Evolutionary conservation across 2,888 invertebrate species (phyloP), one percentile per base, ranked within the genome.

Genomic region (Tricholauxania praeusta): DNA sequence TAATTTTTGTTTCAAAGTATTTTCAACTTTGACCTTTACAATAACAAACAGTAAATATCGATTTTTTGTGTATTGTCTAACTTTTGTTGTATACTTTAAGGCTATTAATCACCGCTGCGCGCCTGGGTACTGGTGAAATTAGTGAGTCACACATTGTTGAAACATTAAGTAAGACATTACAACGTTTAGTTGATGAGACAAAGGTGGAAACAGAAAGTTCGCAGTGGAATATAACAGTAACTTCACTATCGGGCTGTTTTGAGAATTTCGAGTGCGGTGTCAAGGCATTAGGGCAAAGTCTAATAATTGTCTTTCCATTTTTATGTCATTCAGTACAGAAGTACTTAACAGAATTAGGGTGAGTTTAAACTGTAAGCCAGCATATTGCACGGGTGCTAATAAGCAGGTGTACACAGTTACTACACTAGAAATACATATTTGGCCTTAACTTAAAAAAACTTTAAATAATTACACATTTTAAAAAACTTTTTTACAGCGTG

Each of bases 211-310:
- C 78, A 2, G 82, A 82, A 60, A 74, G 73, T 12, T 62, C 75
- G 1, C 71, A 74, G 15, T 80, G 80, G 48, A 86, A 86, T 68
- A 71, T 78, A 39, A 73, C 79, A 0, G 78, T 85, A 8, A 81
- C 81, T 12, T 86, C 87, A 0, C 47, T 87, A 3, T 74, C 79
- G 14, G 83, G 81, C 1, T 86, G 86, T 49, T 80, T 86, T 74
- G 85, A 88, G 12, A 87, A 87, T 74, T 88, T 88, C 53, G 72
- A 80, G 3, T 80, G 79, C 62, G 87, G 85, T 3, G 76, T 82
- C 1, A 79, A 80, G 59, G 84, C 85, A 0, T 75, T 87, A 7
- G 78, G 79, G 52, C 57, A 74, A 15, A 79, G 80, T 51, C 74
- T 86, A 10, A 32, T 77, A 2, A 3, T 68, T 1, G 81, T 84